A percentile compares a stretch with the other conserved stretches of the same genome.
phyloP scores from a whole-genome alignment of 2,113 vertebrate genomes.

The Zootoca vivipara region DNA sequence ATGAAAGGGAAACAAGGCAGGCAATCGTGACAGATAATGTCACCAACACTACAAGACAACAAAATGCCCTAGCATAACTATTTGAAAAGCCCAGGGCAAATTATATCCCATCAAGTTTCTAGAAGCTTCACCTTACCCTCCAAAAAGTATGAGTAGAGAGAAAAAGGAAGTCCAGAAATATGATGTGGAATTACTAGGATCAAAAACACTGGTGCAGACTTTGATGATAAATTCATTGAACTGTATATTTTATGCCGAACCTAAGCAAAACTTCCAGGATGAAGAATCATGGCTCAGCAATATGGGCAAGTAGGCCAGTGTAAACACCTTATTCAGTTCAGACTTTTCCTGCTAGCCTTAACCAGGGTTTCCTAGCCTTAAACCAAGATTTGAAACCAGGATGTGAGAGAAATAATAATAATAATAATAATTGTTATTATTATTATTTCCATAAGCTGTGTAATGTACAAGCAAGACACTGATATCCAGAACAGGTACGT shows the following conservation, averaged over 20 bases:
- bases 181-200: not conserved
- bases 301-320: not conserved
- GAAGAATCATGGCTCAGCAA: not conserved
- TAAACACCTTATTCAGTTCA: not conserved
- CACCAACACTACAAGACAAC: not conserved
- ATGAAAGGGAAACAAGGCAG: constrained; percentile 32
- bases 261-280: not conserved
- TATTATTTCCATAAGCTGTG: no score
- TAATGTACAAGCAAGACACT: no score
- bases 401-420: not conserved
- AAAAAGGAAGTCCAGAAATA: not conserved
- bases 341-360: not conserved
- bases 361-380: not conserved
- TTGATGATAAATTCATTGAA: not conserved
- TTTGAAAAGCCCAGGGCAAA: not conserved
- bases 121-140: no score
- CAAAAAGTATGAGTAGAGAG: not conserved
- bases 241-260: not conserved
- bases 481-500: no score
- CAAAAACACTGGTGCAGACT: not conserved
- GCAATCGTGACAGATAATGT: constrained; percentile 4
- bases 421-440: no score
- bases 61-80: constrained; percentile 26
- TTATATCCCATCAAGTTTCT: not conserved
- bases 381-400: not conserved